A percentile compares a stretch with the other conserved stretches of the same genome.
These are phyloP conservation scores for Rhabdomys pumilio DNA, from an alignment of 2,797 vertebrate species.

Conservation along the genomic window DNA sequence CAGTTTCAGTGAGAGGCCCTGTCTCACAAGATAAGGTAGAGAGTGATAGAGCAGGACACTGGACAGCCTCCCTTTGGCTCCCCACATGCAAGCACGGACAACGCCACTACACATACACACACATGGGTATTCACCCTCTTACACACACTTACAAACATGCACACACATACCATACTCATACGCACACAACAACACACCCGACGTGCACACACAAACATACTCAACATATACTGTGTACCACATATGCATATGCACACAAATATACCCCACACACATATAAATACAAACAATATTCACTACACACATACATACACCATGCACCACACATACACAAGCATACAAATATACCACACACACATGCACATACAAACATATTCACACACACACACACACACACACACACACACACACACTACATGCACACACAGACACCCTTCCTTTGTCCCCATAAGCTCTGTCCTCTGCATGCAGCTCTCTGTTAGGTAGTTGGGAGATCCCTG, in stretches of 20 bases:
- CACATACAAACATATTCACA: neutral
- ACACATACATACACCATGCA: neutral
- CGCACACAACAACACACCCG: neutral
- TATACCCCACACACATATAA: neutral
- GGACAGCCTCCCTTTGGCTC: neutral
- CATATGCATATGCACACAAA: neutral
- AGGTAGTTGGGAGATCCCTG: neutral
- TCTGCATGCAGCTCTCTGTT: rapidly evolving
- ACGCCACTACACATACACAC: neutral
- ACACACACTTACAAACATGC: neutral
- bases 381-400: neutral
- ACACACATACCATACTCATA: neutral
- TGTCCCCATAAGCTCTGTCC: neutral
- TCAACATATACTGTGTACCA: no score
- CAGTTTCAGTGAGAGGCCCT: neutral
- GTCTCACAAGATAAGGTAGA: neutral
- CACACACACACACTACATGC: neutral
- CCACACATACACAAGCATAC: neutral
- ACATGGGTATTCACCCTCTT: neutral
- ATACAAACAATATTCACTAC: neutral
- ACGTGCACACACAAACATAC: neutral
- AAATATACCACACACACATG: neutral
- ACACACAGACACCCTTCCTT: no score
- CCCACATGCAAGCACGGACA: neutral
- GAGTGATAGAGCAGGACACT: neutral